Evolutionary conservation across 2,888 invertebrate genomes (phyloP).

Genomic region (Meta bourneti): DNA sequence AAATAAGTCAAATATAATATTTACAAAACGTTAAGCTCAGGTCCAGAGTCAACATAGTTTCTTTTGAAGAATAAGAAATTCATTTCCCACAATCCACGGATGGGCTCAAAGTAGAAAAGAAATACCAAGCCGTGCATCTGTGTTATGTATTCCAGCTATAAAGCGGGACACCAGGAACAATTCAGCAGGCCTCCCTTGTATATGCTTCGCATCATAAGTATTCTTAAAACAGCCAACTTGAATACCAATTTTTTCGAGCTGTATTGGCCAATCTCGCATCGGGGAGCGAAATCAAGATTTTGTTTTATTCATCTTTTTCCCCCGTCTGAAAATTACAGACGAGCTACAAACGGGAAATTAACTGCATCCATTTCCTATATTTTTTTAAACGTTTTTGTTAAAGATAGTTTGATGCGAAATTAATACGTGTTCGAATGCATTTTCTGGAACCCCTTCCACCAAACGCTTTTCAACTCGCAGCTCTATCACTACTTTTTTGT

Average conservation of each 20-base stretch:
- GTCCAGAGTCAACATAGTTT: too few relatives aligned
- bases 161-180: background rate
- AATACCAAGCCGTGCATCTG: background rate
- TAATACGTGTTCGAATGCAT: slow-evolving; percentile 27
- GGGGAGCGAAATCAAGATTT: background rate
- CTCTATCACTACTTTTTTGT: background rate
- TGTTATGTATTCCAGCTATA: background rate
- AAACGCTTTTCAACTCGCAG: slow-evolving; percentile 17
- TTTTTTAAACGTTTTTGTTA: slow-evolving; percentile 14
- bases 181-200: background rate
- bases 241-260: background rate
- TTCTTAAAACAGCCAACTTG: background rate
- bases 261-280: background rate
- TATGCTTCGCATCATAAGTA: background rate
- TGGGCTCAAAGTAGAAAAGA: too few relatives aligned
- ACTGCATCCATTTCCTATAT: background rate
- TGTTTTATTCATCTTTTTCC: background rate
- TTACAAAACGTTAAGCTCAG: too few relatives aligned
- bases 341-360: slow-evolving; percentile 34
- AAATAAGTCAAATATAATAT: too few relatives aligned
- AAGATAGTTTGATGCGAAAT: slow-evolving; percentile 29
- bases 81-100: too few relatives aligned
- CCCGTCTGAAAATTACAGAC: background rate
- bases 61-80: too few relatives aligned
- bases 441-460: background rate